phyloP scores from a whole-genome alignment of 2,797 vertebrate genomes.

The Lates japonicus region DNA sequence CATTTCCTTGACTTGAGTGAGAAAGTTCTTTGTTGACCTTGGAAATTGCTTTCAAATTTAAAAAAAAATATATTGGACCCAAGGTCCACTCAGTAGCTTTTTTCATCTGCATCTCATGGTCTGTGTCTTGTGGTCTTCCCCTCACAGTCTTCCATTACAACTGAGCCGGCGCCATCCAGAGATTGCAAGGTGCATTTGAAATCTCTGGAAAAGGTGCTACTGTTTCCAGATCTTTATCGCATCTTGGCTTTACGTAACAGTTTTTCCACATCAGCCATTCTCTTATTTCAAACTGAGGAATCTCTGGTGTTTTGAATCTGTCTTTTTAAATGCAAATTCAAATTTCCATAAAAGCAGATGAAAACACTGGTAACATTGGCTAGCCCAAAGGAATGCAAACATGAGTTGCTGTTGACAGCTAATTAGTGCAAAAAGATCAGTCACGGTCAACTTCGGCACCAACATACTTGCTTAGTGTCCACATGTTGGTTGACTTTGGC shows the following conservation, averaged over 20 bases:
- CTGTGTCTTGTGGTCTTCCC: neutral
- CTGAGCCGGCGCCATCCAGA: too few species aligned
- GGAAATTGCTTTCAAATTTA: too few species aligned
- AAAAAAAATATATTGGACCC: too few species aligned
- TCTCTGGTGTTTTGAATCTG: neutral
- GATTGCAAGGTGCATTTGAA: neutral
- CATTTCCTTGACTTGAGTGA: neutral
- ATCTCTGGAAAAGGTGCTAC: too few species aligned
- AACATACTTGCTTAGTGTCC: constrained; percentile 1
- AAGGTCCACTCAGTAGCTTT: neutral
- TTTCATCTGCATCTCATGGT: neutral
- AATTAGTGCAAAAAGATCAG: neutral
- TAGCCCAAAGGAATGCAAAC: constrained; percentile 25
- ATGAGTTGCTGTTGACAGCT: neutral
- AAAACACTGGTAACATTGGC: neutral
- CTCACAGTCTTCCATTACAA: neutral
- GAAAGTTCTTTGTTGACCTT: too few species aligned
- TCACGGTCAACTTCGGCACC: neutral
- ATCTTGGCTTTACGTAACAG: too few species aligned
- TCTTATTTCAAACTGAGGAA: neutral
- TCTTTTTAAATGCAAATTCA: neutral
- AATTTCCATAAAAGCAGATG: constrained; percentile 25
- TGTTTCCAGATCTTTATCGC: neutral
- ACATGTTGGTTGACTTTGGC: neutral
- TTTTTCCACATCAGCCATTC: neutral